Conservation (phyloP, 2,888 invertebrate species). For the Ernsta delagoae region DNA sequence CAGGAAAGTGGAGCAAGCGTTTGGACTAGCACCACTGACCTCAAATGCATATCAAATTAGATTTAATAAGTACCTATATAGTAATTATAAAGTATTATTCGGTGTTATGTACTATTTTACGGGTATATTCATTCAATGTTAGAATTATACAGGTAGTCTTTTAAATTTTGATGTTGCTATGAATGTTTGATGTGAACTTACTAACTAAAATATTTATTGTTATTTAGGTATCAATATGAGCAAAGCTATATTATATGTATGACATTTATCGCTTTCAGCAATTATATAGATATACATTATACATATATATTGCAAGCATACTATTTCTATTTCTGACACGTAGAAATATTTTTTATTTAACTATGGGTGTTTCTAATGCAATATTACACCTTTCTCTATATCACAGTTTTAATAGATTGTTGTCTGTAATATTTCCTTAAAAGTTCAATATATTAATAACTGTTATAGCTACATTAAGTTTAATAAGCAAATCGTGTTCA, state of each 20-base stretch:
- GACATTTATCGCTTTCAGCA: background rate
- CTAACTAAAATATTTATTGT: background rate
- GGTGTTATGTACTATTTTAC: slow-evolving; percentile 39
- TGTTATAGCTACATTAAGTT: background rate
- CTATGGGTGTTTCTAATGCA: background rate
- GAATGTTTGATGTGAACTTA: slow-evolving; percentile 28
- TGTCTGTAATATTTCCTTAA: background rate
- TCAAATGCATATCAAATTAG: slow-evolving; percentile 72
- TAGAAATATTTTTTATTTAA: background rate
- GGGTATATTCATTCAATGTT: slow-evolving; percentile 27
- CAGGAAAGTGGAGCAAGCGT: slow-evolving; percentile 52
- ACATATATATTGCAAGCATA: background rate
- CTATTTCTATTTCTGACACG: too few species aligned
- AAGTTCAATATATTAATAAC: background rate
- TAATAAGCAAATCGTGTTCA: slow-evolving; percentile 39
- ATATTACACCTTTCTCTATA: background rate
- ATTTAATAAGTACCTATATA: slow-evolving; percentile 55
- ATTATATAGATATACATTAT: background rate
- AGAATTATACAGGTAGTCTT: slow-evolving; percentile 2
- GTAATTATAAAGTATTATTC: slow-evolving; percentile 49
- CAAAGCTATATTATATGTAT: background rate
- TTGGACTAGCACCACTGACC: slow-evolving; percentile 51
- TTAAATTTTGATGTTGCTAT: slow-evolving; percentile 17
- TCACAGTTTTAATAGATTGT: background rate
- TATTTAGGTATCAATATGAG: background rate